Evolutionary conservation across 1,140 invertebrate genomes (phyloP).

Genomic region (Linepithema humile): DNA sequence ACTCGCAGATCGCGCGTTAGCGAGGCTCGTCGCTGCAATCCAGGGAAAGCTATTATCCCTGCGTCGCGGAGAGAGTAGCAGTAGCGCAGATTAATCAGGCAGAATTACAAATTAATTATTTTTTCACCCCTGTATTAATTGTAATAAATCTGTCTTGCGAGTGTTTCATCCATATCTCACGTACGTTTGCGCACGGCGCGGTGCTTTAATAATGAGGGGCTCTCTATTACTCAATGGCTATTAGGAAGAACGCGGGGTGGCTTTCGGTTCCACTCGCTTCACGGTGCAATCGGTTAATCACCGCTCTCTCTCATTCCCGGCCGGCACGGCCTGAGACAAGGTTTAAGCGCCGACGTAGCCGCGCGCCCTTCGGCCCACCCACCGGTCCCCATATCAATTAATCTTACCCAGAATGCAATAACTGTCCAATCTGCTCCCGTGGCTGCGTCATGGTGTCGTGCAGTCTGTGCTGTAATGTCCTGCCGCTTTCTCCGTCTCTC

Average conservation of each 20-base stretch:
- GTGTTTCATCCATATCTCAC: not conserved
- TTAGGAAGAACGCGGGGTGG: conserved; percentile 74
- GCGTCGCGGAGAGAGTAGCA: not conserved
- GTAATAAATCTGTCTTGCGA: not conserved
- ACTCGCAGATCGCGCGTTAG: conserved; percentile 5
- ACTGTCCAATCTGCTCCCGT: conserved; percentile 84
- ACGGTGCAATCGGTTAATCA: conserved; percentile 82
- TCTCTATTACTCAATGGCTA: conserved; percentile 80
- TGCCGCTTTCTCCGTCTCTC: conserved; percentile 36
- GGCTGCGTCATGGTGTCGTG: conserved; percentile 81
- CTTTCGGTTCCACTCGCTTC: conserved; percentile 74
- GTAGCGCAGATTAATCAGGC: too few species aligned
- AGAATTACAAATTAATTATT: not conserved
- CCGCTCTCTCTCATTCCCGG: conserved; percentile 69
- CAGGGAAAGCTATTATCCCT: not conserved
- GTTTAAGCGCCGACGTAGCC: conserved; percentile 68
- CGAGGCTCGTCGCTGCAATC: not conserved
- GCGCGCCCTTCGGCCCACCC: conserved; percentile 59
- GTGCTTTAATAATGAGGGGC: conserved; percentile 78
- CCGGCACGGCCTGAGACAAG: conserved; percentile 73
- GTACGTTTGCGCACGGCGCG: not conserved
- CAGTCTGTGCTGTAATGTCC: conserved; percentile 79
- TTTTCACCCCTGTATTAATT: too few species aligned
- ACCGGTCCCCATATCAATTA: conserved; percentile 81
- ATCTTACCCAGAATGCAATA: conserved; percentile 85